Base-by-base conservation (phyloP, 2,888 invertebrate species). In the Ichneumoninae sp. region DNA sequence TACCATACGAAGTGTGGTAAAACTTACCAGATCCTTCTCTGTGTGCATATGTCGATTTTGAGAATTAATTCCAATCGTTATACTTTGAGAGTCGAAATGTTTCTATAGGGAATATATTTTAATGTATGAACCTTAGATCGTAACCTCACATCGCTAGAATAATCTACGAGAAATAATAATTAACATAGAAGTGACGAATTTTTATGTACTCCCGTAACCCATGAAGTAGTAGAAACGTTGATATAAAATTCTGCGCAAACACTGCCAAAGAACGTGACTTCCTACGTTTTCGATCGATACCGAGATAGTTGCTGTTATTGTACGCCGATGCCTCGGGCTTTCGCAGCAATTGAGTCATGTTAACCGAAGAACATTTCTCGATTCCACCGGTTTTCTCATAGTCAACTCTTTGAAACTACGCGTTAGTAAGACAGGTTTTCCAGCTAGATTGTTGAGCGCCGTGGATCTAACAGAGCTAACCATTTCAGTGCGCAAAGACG, bases 131-230 rank as follows among this genome's bases (percentile, higher is more conserved):
- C 10, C 40, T 10, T 40, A 40, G 10, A 60, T 60, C 60, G 26
- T 30, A 26, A 10, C 54, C 22, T 71, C 40, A 22, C 13, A 36
- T 26, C 40, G 19, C 22, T 13, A 54, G 26, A 26, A 40, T 16
- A 72, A 72, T 44, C 57, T n/a, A 40, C 60, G 0, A n/a, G n/a
- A n/a, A 50, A 50, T n/a, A 10, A 40, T 10, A 10, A 40, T 10
- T 40, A 10, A 40, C 1, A 10, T 89, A 87, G 89, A 60, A 10
- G 66, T 86, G 83, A 87, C 85, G 22, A 19, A 92, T 92, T 92
- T 93, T 92, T 92, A 92, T 90, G 90, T 89, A 89, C 89, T 90
- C 90, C 90, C 89, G 90, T 91, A 89, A 89, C 85, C 86, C 89
- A 86, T 87, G 88, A 88, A 90, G 87, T 86, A 85, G 87, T 57